Percentiles rank a stretch among this genome's conserved stretches.
phyloP scores from a whole-genome alignment of 2,888 invertebrate species.

The Stomorhina lunata region DNA sequence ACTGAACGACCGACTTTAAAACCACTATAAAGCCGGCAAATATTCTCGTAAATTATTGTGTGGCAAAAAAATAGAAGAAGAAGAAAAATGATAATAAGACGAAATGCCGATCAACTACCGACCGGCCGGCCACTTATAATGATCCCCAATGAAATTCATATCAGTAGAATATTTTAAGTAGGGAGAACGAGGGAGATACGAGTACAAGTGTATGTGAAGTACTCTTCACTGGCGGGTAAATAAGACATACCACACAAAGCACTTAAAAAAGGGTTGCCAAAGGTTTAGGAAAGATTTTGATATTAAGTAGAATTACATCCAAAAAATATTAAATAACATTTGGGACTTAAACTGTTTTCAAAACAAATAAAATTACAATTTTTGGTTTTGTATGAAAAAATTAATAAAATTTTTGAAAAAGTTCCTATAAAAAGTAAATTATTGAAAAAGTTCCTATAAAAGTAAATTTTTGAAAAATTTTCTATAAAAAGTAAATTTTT shows the following conservation, averaged over 20 bases:
- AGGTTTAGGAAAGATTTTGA: not conserved
- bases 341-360: too few relatives aligned
- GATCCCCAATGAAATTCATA: conserved; percentile 25
- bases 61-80: too few relatives aligned
- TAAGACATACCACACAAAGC: too few relatives aligned
- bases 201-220: not conserved
- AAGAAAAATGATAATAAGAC: not conserved
- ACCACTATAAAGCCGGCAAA: conserved; percentile 49
- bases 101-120: not conserved
- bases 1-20: conserved; percentile 4
- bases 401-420: too few relatives aligned
- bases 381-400: too few relatives aligned
- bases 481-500: too few relatives aligned
- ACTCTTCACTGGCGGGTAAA: not conserved
- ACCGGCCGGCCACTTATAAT: not conserved
- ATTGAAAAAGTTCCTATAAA: too few relatives aligned
- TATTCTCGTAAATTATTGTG: not conserved
- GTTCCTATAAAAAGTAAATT: too few relatives aligned
- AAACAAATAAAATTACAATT: too few relatives aligned
- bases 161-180: not conserved
- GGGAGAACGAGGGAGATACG: not conserved
- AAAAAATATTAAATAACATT: too few relatives aligned
- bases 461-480: too few relatives aligned
- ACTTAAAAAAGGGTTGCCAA: conserved; percentile 9
- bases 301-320: too few relatives aligned